Evolutionary conservation across 2,797 vertebrate species (phyloP), one percentile per base, ranked within the genome.

Genomic region (Lagodon rhomboides): DNA sequence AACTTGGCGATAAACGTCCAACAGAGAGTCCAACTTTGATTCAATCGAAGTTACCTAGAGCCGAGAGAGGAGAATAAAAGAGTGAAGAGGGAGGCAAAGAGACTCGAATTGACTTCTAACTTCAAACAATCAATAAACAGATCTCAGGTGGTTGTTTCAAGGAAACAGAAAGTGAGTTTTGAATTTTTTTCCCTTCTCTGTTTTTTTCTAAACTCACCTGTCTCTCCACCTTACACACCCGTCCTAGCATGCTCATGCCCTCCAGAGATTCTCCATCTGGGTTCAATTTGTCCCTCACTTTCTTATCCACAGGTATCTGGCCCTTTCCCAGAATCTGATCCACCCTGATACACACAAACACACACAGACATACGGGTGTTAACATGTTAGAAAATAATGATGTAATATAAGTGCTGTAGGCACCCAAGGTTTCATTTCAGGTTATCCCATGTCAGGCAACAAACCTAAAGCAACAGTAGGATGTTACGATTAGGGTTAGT

Each of bases 251-350:
- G 87, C 98, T 99, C 92, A 98, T 94, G 41, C 99, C 97, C 82
- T 98, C 98, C 20, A 96, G 81, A 17, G 96, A 80, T 59, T 99
- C 97, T 63, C 96, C 96, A 78, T 99, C 98, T 62, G 95, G 94
- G 7, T 96, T 92, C 73, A 97, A 95, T 90, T 99, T 99, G 73
- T 99, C 98, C 87, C 96, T 95, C 38, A 95, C 95, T 92, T 96
- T 98, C 92, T 98, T 99, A 89, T 99, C 98, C 79, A 97, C 87
- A 27, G 97, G 94, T 85, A 98, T 96, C 93, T 99, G 98, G 49
- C 98, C 98, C 93, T 97, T 98, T 77, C 98, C 98, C 90, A 99
- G 96, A 92, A 99, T 99, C 91, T 99, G 98, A 90, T 99, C 98
- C 92, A 99, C 98, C 0, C 98, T 99, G 91, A 64, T n/a, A 61